Base-by-base conservation (phyloP, 92 coral and sea anemone species). In the Paramuricea clavata region DNA sequence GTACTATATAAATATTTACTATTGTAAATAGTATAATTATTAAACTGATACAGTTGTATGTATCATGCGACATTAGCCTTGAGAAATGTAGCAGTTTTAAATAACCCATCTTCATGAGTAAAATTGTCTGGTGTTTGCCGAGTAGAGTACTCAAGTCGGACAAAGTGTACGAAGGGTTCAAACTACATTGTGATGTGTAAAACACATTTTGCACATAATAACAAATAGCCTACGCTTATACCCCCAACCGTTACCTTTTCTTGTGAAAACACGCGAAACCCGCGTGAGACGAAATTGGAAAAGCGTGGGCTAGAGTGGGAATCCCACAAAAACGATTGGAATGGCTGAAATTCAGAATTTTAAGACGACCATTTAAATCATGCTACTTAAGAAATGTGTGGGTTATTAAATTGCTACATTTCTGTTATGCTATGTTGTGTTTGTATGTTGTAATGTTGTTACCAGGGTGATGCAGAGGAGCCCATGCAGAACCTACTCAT, bases 41-140 rank as follows among this genome's bases (percentile, higher is more conserved):
- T 42, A n/a, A n/a, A n/a, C 2, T 61, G 72, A 79, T 79, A 79
- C 84, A 79, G 84, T 79, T 79, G 59, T 57, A 79, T 79, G 84
- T 79, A 79, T 79, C 73, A 7, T 19, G 41, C 41, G 12, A 44
- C 27, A 72, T 36, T 41, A 42, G 28, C 57, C 5, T 69, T 31
- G 75, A 26, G 31, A 65, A 26, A 65, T 27, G 72, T 33, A 19
- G 72, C 32, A 44, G 30, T 44, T 72, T 15, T 67, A 3, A 0
- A 44, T 72, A 27, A 72, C 56, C 34, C 6, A 67, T 16, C 0
- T 56, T 56, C 15, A 6, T 56, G 64, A 17, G 64, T 56, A 23
- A 56, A 56, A 56, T 56, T 16, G 64, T 56, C 64, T 23, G 64
- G 64, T 39, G 10, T n/a, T n/a, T n/a, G n/a, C n/a, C n/a, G n/a